Base-by-base conservation (phyloP, 1,140 invertebrate genomes). In the Ruditapes philippinarum region DNA sequence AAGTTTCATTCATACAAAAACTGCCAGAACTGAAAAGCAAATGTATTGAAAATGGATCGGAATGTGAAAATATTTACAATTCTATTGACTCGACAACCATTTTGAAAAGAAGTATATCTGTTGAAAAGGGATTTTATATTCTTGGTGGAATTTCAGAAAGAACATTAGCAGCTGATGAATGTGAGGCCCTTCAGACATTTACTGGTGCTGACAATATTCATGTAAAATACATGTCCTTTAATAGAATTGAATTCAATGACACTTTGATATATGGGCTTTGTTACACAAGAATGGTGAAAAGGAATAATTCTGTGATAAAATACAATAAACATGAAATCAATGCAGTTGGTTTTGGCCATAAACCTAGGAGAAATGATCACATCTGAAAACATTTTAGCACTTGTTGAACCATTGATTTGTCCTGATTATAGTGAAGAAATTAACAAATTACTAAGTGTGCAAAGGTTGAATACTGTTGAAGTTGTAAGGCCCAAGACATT, bases 21-120 rank as follows among this genome's bases (percentile, higher is more conserved):
- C 36, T 91, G 28, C 88, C 88, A 36, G 79, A 91, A 51, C 25
- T 86, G 4, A 91, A 74, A 85, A 25, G 65, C 25, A 91, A 74
- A 65, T 82, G 25, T 33, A 81, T 87, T 22, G 12, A 14, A 22
- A 76, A 62, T 33, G 45, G 33, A 19, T 57, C 51, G 19, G 14
- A 57, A 31, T 1, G 45, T 25, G 36, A 74, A n/a, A 65, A 54
- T 28, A 5, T 90, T 2, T 87, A 40, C 40, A 60, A 65, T 25
- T 79, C 54, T 9, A 90, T 90, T 42, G 84, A 90, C n/a, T 57
- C 14, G 17, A 78, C 78, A 54, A 42, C 80, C 57, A 12, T 42
- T 83, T 4, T 83, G 22, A 65, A 76, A 57, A 76, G 84, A 73
- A 49, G 25, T 22, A 17, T 68, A 45, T 74, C 74, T 65, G 57